Evolutionary conservation across 23 tunicate species (phyloP).

Genomic region (Phallusia fumigata): DNA sequence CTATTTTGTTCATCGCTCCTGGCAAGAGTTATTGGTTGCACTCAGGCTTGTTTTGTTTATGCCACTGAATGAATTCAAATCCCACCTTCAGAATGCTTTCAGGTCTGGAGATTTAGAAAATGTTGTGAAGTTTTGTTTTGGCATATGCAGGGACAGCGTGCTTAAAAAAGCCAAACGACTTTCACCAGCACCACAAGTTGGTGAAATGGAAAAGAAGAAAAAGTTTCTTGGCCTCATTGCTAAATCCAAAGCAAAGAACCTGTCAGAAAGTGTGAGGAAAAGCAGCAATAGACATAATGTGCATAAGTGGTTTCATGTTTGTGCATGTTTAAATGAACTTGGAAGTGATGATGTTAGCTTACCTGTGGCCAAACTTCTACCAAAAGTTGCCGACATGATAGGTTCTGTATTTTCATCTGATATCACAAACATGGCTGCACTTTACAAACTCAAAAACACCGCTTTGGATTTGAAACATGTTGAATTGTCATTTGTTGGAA

Average conservation of each 20-base stretch:
- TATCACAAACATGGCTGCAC: neutral
- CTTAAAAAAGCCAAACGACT: neutral
- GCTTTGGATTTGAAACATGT: neutral
- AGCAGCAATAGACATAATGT: neutral
- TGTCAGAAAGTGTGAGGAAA: neutral
- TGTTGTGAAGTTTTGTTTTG: neutral
- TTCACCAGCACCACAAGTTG: neutral
- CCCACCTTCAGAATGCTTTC: neutral
- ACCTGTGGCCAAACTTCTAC: neutral
- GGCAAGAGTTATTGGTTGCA: conserved; percentile 4
- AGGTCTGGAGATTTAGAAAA: neutral
- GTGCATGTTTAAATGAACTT: neutral
- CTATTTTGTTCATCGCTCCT: neutral
- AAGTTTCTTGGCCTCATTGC: neutral
- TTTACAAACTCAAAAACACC: neutral
- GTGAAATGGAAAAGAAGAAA: neutral
- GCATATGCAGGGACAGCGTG: neutral
- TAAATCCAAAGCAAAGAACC: neutral
- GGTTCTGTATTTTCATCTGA: neutral
- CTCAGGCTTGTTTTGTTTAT: neutral
- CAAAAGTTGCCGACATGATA: neutral
- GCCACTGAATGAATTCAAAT: neutral
- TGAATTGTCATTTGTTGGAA: neutral
- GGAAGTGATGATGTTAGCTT: neutral
- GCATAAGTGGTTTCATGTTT: neutral